Evolutionary conservation across 2,888 invertebrate genomes (phyloP).

Genomic region (Synergus gifuensis): DNA sequence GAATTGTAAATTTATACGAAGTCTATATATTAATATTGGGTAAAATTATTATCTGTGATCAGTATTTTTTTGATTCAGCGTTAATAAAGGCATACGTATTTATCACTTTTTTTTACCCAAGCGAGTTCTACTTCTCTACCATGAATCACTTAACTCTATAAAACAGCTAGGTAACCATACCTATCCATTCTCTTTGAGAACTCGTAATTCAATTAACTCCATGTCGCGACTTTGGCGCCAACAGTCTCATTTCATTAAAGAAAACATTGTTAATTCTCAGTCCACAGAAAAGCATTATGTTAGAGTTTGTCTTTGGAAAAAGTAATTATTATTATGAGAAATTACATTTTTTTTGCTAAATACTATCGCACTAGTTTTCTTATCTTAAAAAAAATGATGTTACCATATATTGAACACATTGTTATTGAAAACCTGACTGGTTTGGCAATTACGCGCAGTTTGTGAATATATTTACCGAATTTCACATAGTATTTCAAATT

Average conservation of each 20-base stretch:
- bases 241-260: conserved; percentile 13
- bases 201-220: conserved; percentile 5
- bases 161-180: neutral
- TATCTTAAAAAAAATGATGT: too few relatives aligned
- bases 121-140: neutral
- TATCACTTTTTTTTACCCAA: neutral
- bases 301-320: neutral
- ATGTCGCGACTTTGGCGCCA: conserved; percentile 15
- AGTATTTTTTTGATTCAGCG: too few relatives aligned
- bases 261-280: conserved; percentile 9
- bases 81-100: too few relatives aligned
- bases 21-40: neutral
- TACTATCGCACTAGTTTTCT: too few relatives aligned
- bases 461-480: too few relatives aligned
- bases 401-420: too few relatives aligned
- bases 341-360: neutral
- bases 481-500: too few relatives aligned
- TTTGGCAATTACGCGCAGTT: too few relatives aligned
- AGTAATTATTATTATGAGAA: neutral
- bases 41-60: neutral
- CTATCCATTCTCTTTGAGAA: neutral
- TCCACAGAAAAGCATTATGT: neutral
- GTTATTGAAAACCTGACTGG: too few relatives aligned
- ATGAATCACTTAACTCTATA: neutral
- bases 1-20: neutral